These are phyloP conservation scores for Enteromius mattozi DNA, from an alignment of 2,797 vertebrate genomes.

Conservation along the genomic window DNA sequence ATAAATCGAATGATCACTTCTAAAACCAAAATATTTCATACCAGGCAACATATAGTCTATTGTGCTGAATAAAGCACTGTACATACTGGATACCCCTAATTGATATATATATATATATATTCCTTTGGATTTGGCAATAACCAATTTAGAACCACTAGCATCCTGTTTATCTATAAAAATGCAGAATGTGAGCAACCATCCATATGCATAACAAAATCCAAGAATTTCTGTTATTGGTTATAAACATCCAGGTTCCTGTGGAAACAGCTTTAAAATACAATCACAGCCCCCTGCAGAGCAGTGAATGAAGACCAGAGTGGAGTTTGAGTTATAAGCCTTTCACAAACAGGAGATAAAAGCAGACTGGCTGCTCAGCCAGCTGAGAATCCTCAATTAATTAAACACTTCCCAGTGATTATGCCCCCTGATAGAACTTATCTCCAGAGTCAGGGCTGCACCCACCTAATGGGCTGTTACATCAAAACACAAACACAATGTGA, in stretches of 20 bases:
- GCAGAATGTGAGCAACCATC: neutral
- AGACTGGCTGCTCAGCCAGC: conserved; percentile 42
- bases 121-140: neutral
- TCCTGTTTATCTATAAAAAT: neutral
- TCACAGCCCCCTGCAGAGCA: conserved; percentile 18
- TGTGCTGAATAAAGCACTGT: neutral
- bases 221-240: neutral
- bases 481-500: conserved; percentile 31
- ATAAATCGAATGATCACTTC: neutral
- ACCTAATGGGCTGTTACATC: conserved; percentile 33
- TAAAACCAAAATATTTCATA: neutral
- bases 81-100: neutral
- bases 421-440: conserved; percentile 55
- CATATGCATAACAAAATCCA: neutral
- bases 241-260: neutral
- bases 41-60: neutral
- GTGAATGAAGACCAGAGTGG: conserved; percentile 23
- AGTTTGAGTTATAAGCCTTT: conserved; percentile 50
- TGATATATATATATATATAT: neutral
- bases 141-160: neutral
- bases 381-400: conserved; percentile 57
- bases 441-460: conserved; percentile 32
- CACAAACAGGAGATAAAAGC: conserved; percentile 51
- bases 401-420: conserved; percentile 55
- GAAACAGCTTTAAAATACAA: conserved; percentile 23